Base-by-base conservation (phyloP, 2,888 invertebrate species). In the Aleiodes leptofemur region DNA sequence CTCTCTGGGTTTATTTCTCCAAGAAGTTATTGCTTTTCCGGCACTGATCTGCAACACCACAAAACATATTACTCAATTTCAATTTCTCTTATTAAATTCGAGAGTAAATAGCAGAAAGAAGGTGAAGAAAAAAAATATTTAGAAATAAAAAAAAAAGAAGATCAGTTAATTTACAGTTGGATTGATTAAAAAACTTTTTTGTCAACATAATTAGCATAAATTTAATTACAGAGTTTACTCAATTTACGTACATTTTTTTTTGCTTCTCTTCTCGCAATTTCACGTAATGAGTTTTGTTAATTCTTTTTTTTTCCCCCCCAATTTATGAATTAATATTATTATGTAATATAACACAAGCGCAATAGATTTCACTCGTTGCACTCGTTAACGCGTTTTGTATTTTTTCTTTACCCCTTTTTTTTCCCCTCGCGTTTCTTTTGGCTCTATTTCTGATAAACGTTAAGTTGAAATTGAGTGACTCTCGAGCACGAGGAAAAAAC, bases 391-490 rank as follows among this genome's bases (percentile, higher is more conserved):
- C 43, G 43, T 43, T 43, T 43, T 43, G 43, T 9, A 9, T 43
- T 43, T 9, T 43, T 9, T 9, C 8, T 11, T 5, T 1, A 4
- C 7, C 43, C 11, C 8, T 43, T 43, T 43, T 43, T 43, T 43
- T 11, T 8, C 7, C 3, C 8, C 38, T 38, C 38, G 38, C 38
- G 6, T 38, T 38, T 8, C 23, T 23, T 23, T 23, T 23, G 23
- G 23, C 23, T 23, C 23, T 23, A 23, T 43, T 43, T 43, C 13
- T 5, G 23, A 14, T 57, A 11, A n/a, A 13, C 31, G 31, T 57
- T 11, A 31, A 23, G 31, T 11, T 13, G 71, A 74, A 72, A 77
- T 78, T 76, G 76, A 76, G 76, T 78, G 74, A 79, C 78, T 76
- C 74, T 77, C 72, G 61, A 57, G 73, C 78, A 77, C 80, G 79